These are phyloP conservation scores for Neria commutata DNA, from an alignment of 2,888 invertebrate species.

Conservation along the genomic window DNA sequence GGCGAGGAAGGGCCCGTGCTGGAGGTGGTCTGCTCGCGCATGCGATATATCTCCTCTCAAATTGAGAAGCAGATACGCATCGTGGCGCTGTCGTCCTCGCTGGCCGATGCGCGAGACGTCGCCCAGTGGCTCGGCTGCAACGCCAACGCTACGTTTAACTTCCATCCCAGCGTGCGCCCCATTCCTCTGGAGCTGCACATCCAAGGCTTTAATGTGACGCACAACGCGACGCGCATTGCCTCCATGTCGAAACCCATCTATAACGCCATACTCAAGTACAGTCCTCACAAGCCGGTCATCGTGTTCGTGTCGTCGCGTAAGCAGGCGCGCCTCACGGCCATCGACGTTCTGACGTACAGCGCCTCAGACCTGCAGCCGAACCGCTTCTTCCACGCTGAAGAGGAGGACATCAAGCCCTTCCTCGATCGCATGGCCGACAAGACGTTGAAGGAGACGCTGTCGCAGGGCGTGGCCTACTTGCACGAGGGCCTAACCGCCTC, in stretches of 20 bases:
- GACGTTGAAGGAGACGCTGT: constrained; percentile 87
- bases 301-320: constrained; percentile 92
- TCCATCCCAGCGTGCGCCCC: constrained; percentile 97
- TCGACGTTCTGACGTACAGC: constrained; percentile 92
- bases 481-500: constrained; percentile 89
- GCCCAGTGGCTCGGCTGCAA: constrained; percentile 96
- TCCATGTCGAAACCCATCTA: constrained; percentile 99
- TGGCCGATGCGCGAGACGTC: constrained; percentile 94
- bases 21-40: constrained; percentile 89
- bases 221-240: constrained; percentile 93
- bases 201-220: constrained; percentile 96
- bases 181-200: constrained; percentile 94
- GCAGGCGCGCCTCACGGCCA: constrained; percentile 91
- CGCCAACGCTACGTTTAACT: constrained; percentile 94
- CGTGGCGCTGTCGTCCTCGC: constrained; percentile 89
- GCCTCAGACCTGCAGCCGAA: constrained; percentile 87
- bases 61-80: constrained; percentile 89
- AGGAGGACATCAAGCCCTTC: constrained; percentile 87
- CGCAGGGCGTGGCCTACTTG: constrained; percentile 95
- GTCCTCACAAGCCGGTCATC: constrained; percentile 82
- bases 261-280: constrained; percentile 85
- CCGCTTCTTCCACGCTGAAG: constrained; percentile 87
- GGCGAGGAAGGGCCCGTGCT: constrained; percentile 92
- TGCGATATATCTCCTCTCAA: constrained; percentile 96
- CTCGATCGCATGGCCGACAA: constrained; percentile 87